Evolutionary conservation across 2,797 vertebrate species (phyloP), one percentile per base, ranked within the genome.

Genomic region (Sebastiscus tertius): DNA sequence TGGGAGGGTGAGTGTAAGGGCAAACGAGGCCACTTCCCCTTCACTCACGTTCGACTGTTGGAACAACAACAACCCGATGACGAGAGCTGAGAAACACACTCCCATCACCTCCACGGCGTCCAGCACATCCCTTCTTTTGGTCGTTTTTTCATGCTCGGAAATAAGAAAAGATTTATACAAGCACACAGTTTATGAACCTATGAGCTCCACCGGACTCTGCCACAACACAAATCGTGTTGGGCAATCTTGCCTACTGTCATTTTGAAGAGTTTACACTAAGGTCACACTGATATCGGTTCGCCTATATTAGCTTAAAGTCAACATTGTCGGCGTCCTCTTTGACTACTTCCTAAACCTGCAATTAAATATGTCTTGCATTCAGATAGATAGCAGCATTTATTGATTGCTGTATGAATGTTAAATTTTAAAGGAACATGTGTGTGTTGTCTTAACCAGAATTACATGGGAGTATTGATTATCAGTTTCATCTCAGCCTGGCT

Each of bases 1-100:
- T 99, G 98, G 98, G 98, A 99, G 96, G 98, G 98, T 62, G 98
- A 99, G 91, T 99, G 98, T 86, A 99, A 98, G 5, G 97, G 97
- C 91, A 98, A 97, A 84, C 95, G 94, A 7, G 98, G 98, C 84
- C 98, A 99, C 94, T 99, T 99, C 89, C 98, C 98, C 85, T 99
- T 99, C 96, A 99, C 98, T 52, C 98, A 99, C 42, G 97, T 99
- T 34, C 97, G 96, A 82, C 96, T 99, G 94, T 95, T 99, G 96
- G 98, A 98, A 93, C 98, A 98, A 94, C 96, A 97, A 91, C 97
- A 97, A 82, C 96, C 96, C 0, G 98, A 99, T 0, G 98, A 93
- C 16, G 92, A 93, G 76, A 93, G 91, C 90, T 94, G 92, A 92
- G 92, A 63, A 67, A 68, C 63, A 6, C 55, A 0, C 61, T 34